These are phyloP conservation scores for Nycteola revayana DNA, from an alignment of 2,888 invertebrate species.

Conservation along the genomic window DNA sequence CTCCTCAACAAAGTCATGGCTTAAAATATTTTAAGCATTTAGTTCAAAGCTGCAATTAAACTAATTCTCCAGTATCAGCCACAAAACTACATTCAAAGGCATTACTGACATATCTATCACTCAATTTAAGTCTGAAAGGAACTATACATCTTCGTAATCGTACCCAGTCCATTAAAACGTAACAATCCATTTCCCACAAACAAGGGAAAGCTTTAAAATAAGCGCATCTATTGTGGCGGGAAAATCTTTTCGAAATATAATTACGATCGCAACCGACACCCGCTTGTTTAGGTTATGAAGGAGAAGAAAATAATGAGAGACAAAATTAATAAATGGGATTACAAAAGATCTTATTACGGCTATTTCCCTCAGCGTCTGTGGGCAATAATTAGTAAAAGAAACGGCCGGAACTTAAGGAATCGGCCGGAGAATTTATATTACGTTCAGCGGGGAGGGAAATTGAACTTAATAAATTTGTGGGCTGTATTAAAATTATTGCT, in stretches of 20 bases:
- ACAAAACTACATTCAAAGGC: too few species aligned
- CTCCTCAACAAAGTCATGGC: too few species aligned
- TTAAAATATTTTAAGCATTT: too few species aligned
- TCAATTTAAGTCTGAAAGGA: too few species aligned
- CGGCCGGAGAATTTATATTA: slow-evolving; percentile 25
- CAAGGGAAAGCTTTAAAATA: slow-evolving; percentile 18
- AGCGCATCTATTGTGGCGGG: slow-evolving; percentile 22
- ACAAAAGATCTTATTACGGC: slow-evolving; percentile 71
- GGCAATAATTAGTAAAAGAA: slow-evolving; percentile 65
- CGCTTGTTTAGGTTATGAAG: slow-evolving; percentile 53
- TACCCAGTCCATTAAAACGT: slow-evolving; percentile 9
- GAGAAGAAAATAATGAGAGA: slow-evolving; percentile 48
- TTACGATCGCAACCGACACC: slow-evolving; percentile 26
- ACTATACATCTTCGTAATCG: too few species aligned
- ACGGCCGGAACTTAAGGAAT: slow-evolving; percentile 36
- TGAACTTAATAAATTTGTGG: too few species aligned
- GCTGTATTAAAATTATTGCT: too few species aligned
- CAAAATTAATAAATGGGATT: slow-evolving; percentile 53
- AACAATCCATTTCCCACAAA: slow-evolving; percentile 17
- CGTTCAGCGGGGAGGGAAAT: too few species aligned
- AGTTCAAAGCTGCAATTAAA: too few species aligned
- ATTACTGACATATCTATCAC: too few species aligned
- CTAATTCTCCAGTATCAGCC: too few species aligned
- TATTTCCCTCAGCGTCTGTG: slow-evolving; percentile 57
- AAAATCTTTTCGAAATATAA: slow-evolving; percentile 41